These are phyloP conservation scores for Schrankia costaestrigalis DNA, from an alignment of 2,888 invertebrate genomes.

Conservation along the genomic window DNA sequence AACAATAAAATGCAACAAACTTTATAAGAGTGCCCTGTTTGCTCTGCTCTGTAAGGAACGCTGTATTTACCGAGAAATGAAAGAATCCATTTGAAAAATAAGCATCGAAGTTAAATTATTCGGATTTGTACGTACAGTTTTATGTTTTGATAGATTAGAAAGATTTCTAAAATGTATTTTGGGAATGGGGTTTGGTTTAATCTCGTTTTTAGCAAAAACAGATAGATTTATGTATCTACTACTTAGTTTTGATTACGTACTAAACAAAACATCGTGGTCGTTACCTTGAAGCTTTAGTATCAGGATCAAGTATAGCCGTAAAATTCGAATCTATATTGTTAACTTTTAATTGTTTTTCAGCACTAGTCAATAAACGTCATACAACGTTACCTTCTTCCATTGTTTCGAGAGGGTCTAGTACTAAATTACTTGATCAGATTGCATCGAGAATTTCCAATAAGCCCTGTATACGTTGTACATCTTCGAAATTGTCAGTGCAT, in stretches of 20 bases:
- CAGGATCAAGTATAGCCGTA: too few relatives aligned
- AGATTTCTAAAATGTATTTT: too few relatives aligned
- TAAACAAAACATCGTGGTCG: too few relatives aligned
- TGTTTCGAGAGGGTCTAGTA: constrained; percentile 49
- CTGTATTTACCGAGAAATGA: constrained; percentile 34
- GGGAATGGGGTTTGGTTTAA: too few relatives aligned
- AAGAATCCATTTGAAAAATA: constrained; percentile 35
- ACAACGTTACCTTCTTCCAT: constrained; percentile 53
- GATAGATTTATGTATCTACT: too few relatives aligned
- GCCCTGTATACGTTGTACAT: constrained; percentile 38
- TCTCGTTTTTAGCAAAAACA: too few relatives aligned
- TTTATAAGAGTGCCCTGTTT: constrained; percentile 38
- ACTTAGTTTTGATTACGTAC: too few relatives aligned
- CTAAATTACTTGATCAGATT: constrained; percentile 58
- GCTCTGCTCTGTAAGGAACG: constrained; percentile 14
- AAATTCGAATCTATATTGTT: too few relatives aligned
- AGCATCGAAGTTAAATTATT: constrained; percentile 35
- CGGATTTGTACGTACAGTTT: too few relatives aligned
- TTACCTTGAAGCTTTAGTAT: too few relatives aligned
- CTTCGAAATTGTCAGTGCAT: constrained; percentile 30
- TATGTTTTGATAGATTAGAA: too few relatives aligned
- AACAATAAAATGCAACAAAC: constrained; percentile 45
- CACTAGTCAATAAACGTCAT: constrained; percentile 54
- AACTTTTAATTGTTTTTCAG: too few relatives aligned
- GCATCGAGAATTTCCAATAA: constrained; percentile 53